A percentile compares a stretch with the other conserved stretches of the same genome.
Conservation (phyloP, 2,888 invertebrate genomes). For the Apamea sordens region DNA sequence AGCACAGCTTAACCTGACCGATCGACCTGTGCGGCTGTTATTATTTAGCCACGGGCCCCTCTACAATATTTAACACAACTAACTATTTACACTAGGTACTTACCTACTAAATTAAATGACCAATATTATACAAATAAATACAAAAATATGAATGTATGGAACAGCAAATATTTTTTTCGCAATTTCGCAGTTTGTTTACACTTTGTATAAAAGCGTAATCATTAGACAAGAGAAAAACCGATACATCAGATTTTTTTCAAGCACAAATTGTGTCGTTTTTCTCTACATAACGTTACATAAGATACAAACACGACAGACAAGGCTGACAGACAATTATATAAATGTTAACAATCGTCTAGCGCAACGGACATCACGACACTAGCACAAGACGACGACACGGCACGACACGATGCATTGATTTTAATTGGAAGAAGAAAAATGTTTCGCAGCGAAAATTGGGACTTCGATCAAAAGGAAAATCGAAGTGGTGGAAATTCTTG, state of each 20-base stretch:
- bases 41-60: too few relatives aligned
- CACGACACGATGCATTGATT: background rate
- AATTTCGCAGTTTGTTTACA: too few relatives aligned
- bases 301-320: conserved; percentile 20
- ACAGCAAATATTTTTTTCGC: too few relatives aligned
- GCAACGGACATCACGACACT: background rate
- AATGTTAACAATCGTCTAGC: background rate
- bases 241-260: background rate
- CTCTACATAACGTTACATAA: background rate
- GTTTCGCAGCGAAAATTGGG: background rate
- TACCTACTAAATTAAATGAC: too few relatives aligned
- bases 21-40: too few relatives aligned
- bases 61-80: too few relatives aligned
- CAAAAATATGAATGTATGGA: too few relatives aligned
- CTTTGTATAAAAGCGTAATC: background rate
- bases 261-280: background rate
- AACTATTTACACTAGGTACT: too few relatives aligned
- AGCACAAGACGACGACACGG: conserved; percentile 19
- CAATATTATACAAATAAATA: too few relatives aligned
- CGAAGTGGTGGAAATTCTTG: background rate
- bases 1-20: too few relatives aligned
- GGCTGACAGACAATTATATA: conserved; percentile 26
- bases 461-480: background rate
- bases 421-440: conserved; percentile 31
- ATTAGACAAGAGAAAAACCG: background rate